A percentile compares a stretch with the other conserved stretches of the same genome.
These are phyloP conservation scores for Rhodeus uyekii DNA, from an alignment of 2,797 vertebrate species.

Conservation along the genomic window DNA sequence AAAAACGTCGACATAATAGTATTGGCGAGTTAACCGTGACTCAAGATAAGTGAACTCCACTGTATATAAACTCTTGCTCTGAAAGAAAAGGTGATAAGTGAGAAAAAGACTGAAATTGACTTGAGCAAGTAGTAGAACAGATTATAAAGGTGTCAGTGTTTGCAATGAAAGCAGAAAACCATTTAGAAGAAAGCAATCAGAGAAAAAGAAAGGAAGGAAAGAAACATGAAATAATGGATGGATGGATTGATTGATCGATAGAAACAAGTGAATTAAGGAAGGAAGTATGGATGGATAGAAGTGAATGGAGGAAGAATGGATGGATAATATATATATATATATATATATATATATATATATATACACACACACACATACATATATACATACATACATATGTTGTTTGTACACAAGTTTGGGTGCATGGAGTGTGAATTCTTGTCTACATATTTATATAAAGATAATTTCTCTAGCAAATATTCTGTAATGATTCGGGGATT, in stretches of 20 bases:
- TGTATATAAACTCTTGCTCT: conserved; percentile 58
- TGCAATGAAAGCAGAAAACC: conserved; percentile 39
- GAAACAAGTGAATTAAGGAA: no score
- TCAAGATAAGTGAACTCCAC: no score
- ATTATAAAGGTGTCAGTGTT: conserved; percentile 48
- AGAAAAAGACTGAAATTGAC: conserved; percentile 59
- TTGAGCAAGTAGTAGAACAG: conserved; percentile 54
- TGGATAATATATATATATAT: no score
- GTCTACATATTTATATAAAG: conserved; percentile 29
- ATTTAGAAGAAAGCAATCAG: conserved; percentile 29
- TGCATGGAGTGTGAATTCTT: not conserved
- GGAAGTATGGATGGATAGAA: no score
- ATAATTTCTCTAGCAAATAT: conserved; percentile 45
- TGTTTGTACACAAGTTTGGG: not conserved
- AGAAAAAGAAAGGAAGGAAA: not conserved
- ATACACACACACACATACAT: not conserved
- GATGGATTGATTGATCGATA: no score
- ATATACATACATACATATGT: not conserved
- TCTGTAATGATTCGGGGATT: conserved; percentile 37
- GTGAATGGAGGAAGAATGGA: no score
- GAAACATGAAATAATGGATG: no score
- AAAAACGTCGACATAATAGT: no score
- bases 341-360: no score
- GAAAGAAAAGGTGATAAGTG: conserved; percentile 59
- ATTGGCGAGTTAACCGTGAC: no score